Percentiles rank a stretch among this genome's conserved stretches.
Evolutionary conservation across 2,797 vertebrate species (phyloP).

Genomic region (Chaunax sp.): DNA sequence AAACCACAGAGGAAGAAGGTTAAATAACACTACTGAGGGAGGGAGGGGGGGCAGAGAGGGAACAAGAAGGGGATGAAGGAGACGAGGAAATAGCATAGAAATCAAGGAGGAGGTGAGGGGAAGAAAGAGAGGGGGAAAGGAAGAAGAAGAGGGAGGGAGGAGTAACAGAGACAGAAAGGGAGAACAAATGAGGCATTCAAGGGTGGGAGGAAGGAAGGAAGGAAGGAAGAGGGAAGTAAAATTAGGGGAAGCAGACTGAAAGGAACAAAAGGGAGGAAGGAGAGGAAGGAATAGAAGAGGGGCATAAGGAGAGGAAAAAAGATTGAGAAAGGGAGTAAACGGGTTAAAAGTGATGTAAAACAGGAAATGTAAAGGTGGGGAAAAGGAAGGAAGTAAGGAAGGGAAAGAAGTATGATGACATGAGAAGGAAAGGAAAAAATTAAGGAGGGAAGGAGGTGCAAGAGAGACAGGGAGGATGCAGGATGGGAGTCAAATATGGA

Average conservation of each 20-base stretch:
- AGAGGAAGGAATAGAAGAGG: not conserved
- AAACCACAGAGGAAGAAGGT: slow-evolving; percentile 4
- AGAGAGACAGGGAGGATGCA: too few species aligned
- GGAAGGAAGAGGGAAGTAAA: not conserved
- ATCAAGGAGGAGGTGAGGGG: not conserved
- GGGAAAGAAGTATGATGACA: too few species aligned
- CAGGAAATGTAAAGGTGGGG: too few species aligned
- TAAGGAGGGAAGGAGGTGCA: too few species aligned
- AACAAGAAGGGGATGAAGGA: not conserved
- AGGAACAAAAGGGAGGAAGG: too few species aligned
- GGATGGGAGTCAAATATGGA: too few species aligned
- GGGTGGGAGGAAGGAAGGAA: not conserved
- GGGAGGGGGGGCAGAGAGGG: not conserved
- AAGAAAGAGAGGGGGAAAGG: not conserved
- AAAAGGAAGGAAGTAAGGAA: not conserved
- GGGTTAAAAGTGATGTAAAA: too few species aligned
- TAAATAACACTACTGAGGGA: not conserved
- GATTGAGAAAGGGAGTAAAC: too few species aligned
- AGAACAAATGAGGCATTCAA: too few species aligned
- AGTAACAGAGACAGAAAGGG: not conserved
- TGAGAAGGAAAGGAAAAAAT: too few species aligned
- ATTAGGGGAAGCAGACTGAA: too few species aligned
- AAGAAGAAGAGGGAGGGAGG: too few species aligned
- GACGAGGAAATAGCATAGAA: not conserved
- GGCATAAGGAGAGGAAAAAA: not conserved